phyloP scores from a whole-genome alignment of 2,797 vertebrate species.

The Glossophaga mutica region DNA sequence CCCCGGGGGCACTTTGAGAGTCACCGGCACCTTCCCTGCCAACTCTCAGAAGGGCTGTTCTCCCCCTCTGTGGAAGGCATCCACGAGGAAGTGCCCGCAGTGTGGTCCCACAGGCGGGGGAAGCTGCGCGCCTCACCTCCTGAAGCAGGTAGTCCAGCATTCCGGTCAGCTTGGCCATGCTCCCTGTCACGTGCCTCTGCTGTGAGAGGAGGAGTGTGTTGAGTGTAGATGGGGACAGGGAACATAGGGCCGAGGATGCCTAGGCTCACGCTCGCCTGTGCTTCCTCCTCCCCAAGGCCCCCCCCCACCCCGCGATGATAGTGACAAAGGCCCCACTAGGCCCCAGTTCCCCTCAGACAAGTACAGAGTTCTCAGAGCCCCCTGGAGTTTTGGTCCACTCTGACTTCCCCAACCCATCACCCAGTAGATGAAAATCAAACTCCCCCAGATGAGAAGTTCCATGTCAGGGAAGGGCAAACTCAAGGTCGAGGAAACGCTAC shows the following conservation, averaged over 20 bases:
- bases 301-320: no score
- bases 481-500: not conserved
- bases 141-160: constrained; percentile 78
- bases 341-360: not conserved
- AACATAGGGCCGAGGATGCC: not conserved
- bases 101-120: rapidly evolving
- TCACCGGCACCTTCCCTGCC: not conserved
- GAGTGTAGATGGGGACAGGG: not conserved
- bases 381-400: not conserved
- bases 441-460: not conserved
- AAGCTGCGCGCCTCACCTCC: constrained; percentile 69
- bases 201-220: constrained; percentile 36
- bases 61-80: rapidly evolving
- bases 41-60: not conserved
- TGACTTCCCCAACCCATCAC: not conserved
- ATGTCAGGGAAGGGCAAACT: not conserved
- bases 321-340: not conserved
- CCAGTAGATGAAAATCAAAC: not conserved
- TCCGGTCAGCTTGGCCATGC: constrained; percentile 62
- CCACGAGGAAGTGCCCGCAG: rapidly evolving
- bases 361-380: not conserved
- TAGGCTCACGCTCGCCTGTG: rapidly evolving
- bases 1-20: not conserved
- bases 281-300: not conserved
- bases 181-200: not conserved